Evolutionary conservation across 2,888 invertebrate genomes (phyloP).

Genomic region (Caenorhabditis zanzibari): DNA sequence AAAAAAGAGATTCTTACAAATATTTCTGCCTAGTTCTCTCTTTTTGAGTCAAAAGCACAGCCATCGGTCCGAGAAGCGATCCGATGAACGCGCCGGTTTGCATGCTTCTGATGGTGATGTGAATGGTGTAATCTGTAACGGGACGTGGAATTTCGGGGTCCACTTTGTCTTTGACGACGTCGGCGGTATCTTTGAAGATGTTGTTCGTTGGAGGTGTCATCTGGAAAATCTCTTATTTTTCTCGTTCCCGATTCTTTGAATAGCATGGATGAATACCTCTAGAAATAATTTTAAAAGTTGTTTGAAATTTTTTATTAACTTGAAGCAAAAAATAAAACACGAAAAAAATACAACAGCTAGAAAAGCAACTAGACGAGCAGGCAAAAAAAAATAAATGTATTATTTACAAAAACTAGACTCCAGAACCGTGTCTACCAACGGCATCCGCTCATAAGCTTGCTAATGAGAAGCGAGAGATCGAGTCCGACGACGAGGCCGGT

Average conservation of each 20-base stretch:
- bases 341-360: neutral
- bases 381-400: neutral
- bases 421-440: conserved; percentile 52
- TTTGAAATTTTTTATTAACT: neutral
- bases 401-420: conserved; percentile 30
- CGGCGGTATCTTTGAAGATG: conserved; percentile 9
- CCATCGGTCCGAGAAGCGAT: conserved; percentile 71
- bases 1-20: too few relatives aligned
- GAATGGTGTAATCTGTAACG: conserved; percentile 77
- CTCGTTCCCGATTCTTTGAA: neutral
- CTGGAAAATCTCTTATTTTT: conserved; percentile 10
- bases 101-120: conserved; percentile 76
- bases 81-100: conserved; percentile 76
- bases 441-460: conserved; percentile 62
- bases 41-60: conserved; percentile 22
- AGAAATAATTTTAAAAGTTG: too few relatives aligned
- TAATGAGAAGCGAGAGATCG: conserved; percentile 72
- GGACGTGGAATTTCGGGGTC: conserved; percentile 73
- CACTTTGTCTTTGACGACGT: neutral
- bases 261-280: neutral
- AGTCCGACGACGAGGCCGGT: conserved; percentile 77
- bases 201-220: conserved; percentile 1
- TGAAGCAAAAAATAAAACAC: neutral
- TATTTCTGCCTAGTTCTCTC: conserved; percentile 9
- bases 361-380: neutral